Evolutionary conservation across 2,888 invertebrate genomes (phyloP).

Genomic region (Trachelus stipa): DNA sequence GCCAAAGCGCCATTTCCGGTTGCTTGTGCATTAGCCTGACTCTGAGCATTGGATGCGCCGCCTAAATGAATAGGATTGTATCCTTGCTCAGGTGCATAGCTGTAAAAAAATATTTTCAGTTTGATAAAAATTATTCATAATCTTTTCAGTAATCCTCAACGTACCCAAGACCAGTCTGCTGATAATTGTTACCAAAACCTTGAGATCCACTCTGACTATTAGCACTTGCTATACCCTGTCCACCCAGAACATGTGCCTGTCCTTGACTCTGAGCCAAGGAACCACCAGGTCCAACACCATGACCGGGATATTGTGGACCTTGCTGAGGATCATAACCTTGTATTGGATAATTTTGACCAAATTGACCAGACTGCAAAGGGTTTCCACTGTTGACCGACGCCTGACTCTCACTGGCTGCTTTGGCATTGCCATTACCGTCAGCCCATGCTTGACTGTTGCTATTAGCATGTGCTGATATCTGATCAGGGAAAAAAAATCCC

Average conservation of each 20-base stretch:
- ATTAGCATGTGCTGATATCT: slow-evolving; percentile 14
- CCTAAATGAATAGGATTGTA: not conserved
- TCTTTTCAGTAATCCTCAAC: not conserved
- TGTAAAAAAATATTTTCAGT: not conserved
- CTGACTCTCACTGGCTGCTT: slow-evolving; percentile 20
- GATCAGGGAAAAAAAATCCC: slow-evolving; percentile 21
- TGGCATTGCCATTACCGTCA: slow-evolving; percentile 25
- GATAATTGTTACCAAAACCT: slow-evolving; percentile 7
- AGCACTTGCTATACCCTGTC: slow-evolving; percentile 10
- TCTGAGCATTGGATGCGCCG: slow-evolving; percentile 7
- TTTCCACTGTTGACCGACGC: not conserved
- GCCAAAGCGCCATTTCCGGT: slow-evolving; percentile 11
- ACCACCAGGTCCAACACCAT: not conserved
- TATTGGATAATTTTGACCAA: not conserved
- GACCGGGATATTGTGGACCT: not conserved
- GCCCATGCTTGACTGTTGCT: slow-evolving; percentile 20
- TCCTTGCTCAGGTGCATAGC: slow-evolving; percentile 8
- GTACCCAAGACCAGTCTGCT: slow-evolving; percentile 12
- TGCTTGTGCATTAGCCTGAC: slow-evolving; percentile 16
- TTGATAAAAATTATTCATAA: not conserved
- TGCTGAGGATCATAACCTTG: not conserved
- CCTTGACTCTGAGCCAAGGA: not conserved
- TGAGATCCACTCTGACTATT: slow-evolving; percentile 4
- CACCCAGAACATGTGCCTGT: slow-evolving; percentile 10
- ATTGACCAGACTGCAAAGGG: not conserved